Percentiles rank a stretch among this genome's conserved stretches.
These are phyloP conservation scores for Leucopsar rothschildi DNA, from an alignment of 2,113 vertebrate genomes.

Conservation along the genomic window DNA sequence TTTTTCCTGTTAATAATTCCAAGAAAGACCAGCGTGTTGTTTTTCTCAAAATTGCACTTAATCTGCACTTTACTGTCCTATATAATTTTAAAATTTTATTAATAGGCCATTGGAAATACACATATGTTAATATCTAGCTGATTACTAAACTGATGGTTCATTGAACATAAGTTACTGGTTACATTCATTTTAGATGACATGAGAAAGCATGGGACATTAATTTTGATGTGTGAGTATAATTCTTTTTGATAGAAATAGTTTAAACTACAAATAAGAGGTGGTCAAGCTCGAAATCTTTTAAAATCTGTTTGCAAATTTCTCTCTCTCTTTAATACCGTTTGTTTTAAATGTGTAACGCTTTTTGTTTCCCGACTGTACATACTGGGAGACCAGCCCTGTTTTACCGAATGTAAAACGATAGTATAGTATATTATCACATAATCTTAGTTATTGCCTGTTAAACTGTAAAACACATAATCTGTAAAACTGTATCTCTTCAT, in stretches of 20 bases:
- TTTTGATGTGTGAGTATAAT: background rate
- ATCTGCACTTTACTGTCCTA: background rate
- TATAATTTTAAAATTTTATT: background rate
- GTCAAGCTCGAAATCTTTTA: background rate
- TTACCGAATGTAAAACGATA: background rate
- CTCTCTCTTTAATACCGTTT: background rate
- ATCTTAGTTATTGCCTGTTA: background rate
- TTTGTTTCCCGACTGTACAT: background rate
- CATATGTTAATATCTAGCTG: background rate
- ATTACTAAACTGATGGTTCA: background rate
- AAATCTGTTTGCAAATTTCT: background rate
- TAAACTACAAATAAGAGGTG: background rate
- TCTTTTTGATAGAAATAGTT: background rate
- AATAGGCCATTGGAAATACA: background rate
- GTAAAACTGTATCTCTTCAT: background rate
- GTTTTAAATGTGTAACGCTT: background rate
- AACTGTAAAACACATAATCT: background rate
- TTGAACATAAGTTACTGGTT: background rate
- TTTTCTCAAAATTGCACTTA: background rate
- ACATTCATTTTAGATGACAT: background rate
- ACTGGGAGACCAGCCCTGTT: background rate
- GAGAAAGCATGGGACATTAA: background rate
- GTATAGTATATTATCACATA: background rate
- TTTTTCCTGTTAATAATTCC: background rate
- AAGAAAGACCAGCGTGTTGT: background rate